phyloP scores from a whole-genome alignment of 2,888 invertebrate species.

The Pseudococcus jackbeardsleyi region DNA sequence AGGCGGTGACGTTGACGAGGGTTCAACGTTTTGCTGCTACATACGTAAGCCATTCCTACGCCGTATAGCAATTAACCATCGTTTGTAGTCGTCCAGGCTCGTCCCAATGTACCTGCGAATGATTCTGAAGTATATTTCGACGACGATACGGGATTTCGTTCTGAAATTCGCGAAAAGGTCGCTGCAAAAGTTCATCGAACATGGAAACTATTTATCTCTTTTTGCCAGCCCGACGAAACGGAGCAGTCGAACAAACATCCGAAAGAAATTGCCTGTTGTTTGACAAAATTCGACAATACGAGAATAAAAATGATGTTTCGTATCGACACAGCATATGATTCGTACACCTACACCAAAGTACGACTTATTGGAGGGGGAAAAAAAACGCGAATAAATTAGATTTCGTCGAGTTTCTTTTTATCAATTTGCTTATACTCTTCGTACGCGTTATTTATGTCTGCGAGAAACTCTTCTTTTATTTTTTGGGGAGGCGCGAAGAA shows the following conservation, averaged over 20 bases:
- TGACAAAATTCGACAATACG: not conserved
- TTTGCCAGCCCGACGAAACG: not conserved
- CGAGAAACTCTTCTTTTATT: too few species aligned
- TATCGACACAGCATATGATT: not conserved
- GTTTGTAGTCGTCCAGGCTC: not conserved
- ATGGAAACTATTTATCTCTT: slow-evolving; percentile 5
- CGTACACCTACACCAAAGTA: too few species aligned
- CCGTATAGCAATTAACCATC: slow-evolving; percentile 7
- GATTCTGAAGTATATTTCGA: not conserved
- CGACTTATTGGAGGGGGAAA: too few species aligned
- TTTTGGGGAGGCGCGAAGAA: too few species aligned
- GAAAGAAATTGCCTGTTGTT: not conserved
- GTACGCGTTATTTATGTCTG: too few species aligned
- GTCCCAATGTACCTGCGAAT: too few species aligned
- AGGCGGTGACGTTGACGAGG: slow-evolving; percentile 19
- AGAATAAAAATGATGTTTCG: not conserved
- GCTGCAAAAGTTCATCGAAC: slow-evolving; percentile 1
- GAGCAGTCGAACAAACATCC: not conserved
- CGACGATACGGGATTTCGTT: not conserved
- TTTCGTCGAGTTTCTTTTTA: too few species aligned
- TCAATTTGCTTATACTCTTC: too few species aligned
- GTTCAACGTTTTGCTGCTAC: not conserved
- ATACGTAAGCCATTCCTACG: not conserved
- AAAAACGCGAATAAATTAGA: too few species aligned
- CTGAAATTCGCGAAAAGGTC: not conserved